phyloP scores from a whole-genome alignment of 2,888 invertebrate genomes.

The Tanypteryx hageni region DNA sequence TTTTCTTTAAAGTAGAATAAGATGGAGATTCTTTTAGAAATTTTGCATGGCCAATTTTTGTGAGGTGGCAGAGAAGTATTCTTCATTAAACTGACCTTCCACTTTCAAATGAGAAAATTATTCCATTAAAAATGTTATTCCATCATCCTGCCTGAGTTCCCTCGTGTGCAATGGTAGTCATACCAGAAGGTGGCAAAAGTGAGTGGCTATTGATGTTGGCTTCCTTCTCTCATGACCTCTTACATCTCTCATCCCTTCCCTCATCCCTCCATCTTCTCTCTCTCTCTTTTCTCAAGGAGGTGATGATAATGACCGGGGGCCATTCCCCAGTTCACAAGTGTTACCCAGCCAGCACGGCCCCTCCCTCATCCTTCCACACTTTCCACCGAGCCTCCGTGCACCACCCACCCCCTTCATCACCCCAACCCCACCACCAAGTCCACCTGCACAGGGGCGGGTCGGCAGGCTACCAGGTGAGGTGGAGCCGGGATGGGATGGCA shows the following conservation, averaged over 20 bases:
- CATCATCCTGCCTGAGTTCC: constrained; percentile 42
- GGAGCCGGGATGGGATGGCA: constrained; percentile 62
- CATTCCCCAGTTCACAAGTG: constrained; percentile 71
- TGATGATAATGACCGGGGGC: constrained; percentile 69
- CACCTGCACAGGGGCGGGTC: constrained; percentile 65
- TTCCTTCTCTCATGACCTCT: constrained; percentile 3
- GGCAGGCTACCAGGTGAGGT: constrained; percentile 62
- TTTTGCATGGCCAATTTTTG: constrained; percentile 57
- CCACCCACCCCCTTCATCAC: constrained; percentile 67
- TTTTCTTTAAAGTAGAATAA: constrained; percentile 18
- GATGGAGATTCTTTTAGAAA: neutral
- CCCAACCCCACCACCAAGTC: constrained; percentile 76
- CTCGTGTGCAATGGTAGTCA: constrained; percentile 49
- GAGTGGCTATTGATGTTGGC: constrained; percentile 62
- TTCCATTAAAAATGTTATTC: neutral
- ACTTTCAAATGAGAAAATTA: neutral
- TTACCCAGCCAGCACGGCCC: constrained; percentile 64
- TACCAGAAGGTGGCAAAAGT: constrained; percentile 44
- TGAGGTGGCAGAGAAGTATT: constrained; percentile 49
- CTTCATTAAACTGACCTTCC: neutral
- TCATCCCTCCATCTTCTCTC: constrained; percentile 69
- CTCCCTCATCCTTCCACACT: constrained; percentile 77
- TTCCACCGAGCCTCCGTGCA: constrained; percentile 85
- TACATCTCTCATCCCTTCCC: constrained; percentile 36
- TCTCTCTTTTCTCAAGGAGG: constrained; percentile 74